Conservation (phyloP, 2,888 invertebrate genomes). For the Automeris io region DNA sequence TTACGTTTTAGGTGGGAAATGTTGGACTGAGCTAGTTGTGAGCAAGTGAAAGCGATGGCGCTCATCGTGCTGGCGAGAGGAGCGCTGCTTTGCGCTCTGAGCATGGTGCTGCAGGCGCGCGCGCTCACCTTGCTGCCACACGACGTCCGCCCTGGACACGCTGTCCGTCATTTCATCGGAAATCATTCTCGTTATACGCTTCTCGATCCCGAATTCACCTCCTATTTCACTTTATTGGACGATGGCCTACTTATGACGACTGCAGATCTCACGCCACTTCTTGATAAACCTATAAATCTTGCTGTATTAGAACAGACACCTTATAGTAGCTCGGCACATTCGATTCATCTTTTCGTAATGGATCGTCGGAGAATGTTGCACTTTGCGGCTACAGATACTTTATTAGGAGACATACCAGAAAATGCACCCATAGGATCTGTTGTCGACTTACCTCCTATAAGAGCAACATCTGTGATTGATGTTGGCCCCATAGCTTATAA, state of each 20-base stretch:
- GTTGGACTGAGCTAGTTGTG: conserved; percentile 47
- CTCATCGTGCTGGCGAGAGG: conserved; percentile 55
- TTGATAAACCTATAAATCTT: conserved; percentile 88
- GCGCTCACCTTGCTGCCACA: conserved; percentile 86
- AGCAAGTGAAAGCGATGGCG: conserved; percentile 47
- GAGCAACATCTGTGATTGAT: conserved; percentile 82
- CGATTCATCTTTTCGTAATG: conserved; percentile 88
- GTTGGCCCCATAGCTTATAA: conserved; percentile 85
- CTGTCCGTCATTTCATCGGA: conserved; percentile 86
- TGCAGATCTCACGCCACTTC: conserved; percentile 87
- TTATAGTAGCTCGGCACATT: conserved; percentile 87
- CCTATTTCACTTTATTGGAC: conserved; percentile 91
- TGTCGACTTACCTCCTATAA: conserved; percentile 83
- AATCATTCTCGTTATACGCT: conserved; percentile 73
- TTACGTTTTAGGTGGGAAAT: conserved; percentile 58
- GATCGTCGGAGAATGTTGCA: conserved; percentile 89
- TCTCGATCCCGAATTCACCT: conserved; percentile 87
- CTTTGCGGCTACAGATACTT: conserved; percentile 80
- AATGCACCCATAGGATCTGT: conserved; percentile 84
- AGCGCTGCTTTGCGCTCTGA: conserved; percentile 56
- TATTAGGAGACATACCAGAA: conserved; percentile 85
- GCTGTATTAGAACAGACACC: conserved; percentile 89
- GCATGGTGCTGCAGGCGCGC: conserved; percentile 43
- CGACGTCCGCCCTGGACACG: conserved; percentile 93
- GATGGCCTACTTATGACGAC: conserved; percentile 95